phyloP scores from a whole-genome alignment of 2,888 invertebrate genomes.

The Didymodactylos carnosus region DNA sequence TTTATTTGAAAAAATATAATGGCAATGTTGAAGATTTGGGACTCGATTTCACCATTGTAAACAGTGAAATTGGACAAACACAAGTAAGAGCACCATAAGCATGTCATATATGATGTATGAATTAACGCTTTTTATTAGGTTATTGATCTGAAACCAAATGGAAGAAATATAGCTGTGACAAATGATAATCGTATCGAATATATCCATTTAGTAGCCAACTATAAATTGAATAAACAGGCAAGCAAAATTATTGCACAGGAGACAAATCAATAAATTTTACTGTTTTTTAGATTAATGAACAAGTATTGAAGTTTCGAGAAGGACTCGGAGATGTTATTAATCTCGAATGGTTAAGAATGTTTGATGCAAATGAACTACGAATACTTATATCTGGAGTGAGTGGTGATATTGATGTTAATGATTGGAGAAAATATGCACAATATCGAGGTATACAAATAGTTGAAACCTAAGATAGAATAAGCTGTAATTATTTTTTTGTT shows the following conservation, averaged over 20 bases:
- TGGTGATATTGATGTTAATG: conserved; percentile 73
- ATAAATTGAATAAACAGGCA: conserved; percentile 76
- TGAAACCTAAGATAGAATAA: too few species aligned
- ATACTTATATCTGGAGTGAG: conserved; percentile 86
- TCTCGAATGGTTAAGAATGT: conserved; percentile 78
- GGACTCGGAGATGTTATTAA: conserved; percentile 76
- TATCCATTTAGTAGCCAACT: conserved; percentile 82
- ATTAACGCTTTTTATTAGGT: too few species aligned
- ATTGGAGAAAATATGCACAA: conserved; percentile 63
- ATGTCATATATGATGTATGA: too few species aligned
- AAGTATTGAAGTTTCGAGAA: conserved; percentile 66
- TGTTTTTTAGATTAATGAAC: conserved; percentile 50
- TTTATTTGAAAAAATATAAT: conserved; percentile 62
- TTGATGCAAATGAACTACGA: conserved; percentile 77
- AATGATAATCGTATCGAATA: conserved; percentile 82
- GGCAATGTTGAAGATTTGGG: conserved; percentile 63
- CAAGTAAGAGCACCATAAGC: conserved; percentile 41
- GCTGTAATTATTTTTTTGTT: too few species aligned
- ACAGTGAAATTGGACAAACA: conserved; percentile 69
- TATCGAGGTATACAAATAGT: conserved; percentile 50
- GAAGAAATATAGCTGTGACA: conserved; percentile 69
- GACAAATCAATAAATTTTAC: too few species aligned
- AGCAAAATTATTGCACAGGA: too few species aligned
- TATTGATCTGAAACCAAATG: conserved; percentile 72
- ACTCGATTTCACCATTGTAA: conserved; percentile 74